Evolutionary conservation across 2,113 vertebrate species (phyloP).

Genomic region (Rhea pennata): DNA sequence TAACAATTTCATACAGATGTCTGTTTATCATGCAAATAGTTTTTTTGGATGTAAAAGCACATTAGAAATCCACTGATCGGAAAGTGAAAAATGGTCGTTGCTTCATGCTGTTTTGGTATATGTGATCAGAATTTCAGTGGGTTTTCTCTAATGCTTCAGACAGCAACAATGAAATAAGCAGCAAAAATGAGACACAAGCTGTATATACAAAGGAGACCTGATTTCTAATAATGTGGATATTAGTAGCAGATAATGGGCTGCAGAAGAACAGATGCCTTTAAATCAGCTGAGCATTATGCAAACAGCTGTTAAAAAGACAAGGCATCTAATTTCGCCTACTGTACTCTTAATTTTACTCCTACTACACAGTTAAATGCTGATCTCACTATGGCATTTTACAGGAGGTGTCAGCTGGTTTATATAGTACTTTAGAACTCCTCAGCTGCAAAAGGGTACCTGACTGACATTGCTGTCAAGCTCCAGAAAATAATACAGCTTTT

Average conservation of each 20-base stretch:
- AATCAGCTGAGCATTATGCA: background rate
- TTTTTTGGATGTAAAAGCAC: background rate
- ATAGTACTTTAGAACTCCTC: background rate
- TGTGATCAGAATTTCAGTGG: background rate
- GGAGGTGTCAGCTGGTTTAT: background rate
- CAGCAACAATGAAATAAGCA: background rate
- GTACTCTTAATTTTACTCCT: background rate
- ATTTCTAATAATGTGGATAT: background rate
- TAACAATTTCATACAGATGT: background rate
- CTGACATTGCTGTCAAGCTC: background rate
- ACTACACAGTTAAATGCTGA: background rate
- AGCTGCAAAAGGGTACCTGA: background rate
- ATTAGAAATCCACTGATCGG: background rate
- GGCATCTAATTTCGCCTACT: background rate
- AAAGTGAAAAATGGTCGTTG: background rate
- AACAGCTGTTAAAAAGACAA: conserved; percentile 36
- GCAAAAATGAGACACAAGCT: background rate
- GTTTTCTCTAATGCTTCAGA: background rate
- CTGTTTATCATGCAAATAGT: background rate
- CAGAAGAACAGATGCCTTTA: conserved; percentile 9
- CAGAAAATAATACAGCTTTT: background rate
- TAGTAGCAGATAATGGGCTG: background rate
- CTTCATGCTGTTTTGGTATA: background rate
- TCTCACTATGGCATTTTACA: background rate
- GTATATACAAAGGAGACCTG: background rate